Base-by-base conservation (phyloP, 2,888 invertebrate species). In the Cryptus viduatorius region DNA sequence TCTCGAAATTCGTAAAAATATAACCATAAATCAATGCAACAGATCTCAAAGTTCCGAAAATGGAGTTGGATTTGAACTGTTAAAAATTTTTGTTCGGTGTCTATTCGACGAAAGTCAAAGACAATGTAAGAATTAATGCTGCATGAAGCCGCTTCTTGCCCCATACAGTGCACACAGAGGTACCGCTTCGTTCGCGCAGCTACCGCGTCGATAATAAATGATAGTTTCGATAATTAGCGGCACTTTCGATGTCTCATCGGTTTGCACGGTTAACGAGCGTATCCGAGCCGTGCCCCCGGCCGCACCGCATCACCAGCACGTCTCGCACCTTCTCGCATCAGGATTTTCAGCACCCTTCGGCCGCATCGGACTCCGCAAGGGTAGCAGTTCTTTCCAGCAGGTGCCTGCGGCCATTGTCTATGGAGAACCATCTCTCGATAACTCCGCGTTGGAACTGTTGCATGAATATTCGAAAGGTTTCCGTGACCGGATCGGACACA, bases 171-270 rank as follows among this genome's bases (percentile, higher is more conserved):
- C 73, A 64, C 64, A 76, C 65, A 76, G 75, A 81, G 69, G 75
- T 48, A 67, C 75, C 68, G 75, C 78, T 71, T 31, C 31, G 3
- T 48, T 14, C 14, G 59, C 59, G 56, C 46, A 12, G 53, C 82
- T 71, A 76, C 76, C 71, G 78, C 81, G 67, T 85, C 86, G 84
- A 84, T 92, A 92, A 93, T 89, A 92, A 92, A 92, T 92, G 92
- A 92, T 91, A 91, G 89, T 91, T 91, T 90, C 88, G 85, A 92
- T 92, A 93, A 93, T 93, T 93, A 93, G 91, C 92, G 91, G 92
- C 90, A 88, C 83, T 91, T 79, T 72, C 56, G 53, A 75, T 56
- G 42, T 73, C 61, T 64, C 79, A 50, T 82, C 46, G 72, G 53
- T 75, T 80, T 79, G 84, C 75, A 86, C 83, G 83, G 69, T 79